Conservation (phyloP, 2,797 vertebrate genomes). For the Gymnothorax javanicus region DNA sequence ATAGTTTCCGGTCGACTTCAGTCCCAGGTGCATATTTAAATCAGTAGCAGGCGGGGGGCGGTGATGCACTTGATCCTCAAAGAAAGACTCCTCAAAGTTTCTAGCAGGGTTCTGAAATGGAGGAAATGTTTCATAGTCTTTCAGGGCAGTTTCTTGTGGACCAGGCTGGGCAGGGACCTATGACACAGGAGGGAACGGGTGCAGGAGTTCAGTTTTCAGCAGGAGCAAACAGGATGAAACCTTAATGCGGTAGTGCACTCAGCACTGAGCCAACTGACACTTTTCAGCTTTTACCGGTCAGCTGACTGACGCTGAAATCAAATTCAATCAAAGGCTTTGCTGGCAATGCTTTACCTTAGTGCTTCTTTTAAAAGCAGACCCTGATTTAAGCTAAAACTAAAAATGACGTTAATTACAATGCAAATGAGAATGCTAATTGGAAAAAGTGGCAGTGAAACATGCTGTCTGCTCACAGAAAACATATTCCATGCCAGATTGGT, state of each 20-base stretch:
- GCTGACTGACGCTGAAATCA: not conserved
- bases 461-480: slow-evolving; percentile 11
- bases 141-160: slow-evolving; percentile 83
- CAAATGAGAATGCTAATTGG: slow-evolving; percentile 32
- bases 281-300: not conserved
- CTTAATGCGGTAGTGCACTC: not conserved
- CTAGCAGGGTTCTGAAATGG: slow-evolving; percentile 85
- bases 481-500: slow-evolving; percentile 26
- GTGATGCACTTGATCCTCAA: slow-evolving; percentile 87
- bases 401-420: slow-evolving; percentile 33
- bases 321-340: not conserved
- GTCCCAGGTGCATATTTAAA: slow-evolving; percentile 98
- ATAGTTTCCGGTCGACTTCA: slow-evolving; percentile 97
- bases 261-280: not conserved
- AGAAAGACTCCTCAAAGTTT: slow-evolving; percentile 87
- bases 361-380: slow-evolving; percentile 5
- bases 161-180: slow-evolving; percentile 84
- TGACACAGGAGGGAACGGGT: not conserved
- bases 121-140: slow-evolving; percentile 84
- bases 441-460: slow-evolving; percentile 6
- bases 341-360: not conserved
- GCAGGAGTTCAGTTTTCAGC: not conserved
- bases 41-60: slow-evolving; percentile 84
- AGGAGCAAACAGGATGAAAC: not conserved
- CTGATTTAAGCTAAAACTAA: slow-evolving; percentile 15